Percentiles rank a stretch among this genome's conserved stretches.
Conservation (phyloP, 2,113 vertebrate species). For the Leptocoma aspasia region DNA sequence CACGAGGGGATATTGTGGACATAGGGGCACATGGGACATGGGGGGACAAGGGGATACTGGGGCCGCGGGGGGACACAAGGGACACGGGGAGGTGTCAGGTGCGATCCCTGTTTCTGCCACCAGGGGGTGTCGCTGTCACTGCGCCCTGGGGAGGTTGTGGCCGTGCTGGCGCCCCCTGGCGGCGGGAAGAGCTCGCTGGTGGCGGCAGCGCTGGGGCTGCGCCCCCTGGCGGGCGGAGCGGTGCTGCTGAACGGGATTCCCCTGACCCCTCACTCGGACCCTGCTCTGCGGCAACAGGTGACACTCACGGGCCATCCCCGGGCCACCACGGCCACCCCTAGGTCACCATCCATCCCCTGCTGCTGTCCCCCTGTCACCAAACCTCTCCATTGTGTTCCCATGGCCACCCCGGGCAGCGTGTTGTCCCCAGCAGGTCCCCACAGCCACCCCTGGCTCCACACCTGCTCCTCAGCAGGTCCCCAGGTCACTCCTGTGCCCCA, state of each 20-base stretch:
- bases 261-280: not conserved
- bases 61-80: accelerated
- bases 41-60: accelerated
- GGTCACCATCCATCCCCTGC: too few species aligned
- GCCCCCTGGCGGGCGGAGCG: not conserved
- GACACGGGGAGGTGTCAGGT: accelerated
- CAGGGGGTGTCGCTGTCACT: not conserved
- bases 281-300: not conserved
- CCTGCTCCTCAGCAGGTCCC: not conserved
- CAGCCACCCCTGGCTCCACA: too few species aligned
- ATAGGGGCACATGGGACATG: accelerated
- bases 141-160: not conserved
- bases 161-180: not conserved
- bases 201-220: not conserved
- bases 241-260: not conserved
- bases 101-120: not conserved
- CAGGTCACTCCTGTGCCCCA: not conserved
- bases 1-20: too few species aligned
- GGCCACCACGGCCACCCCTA: accelerated
- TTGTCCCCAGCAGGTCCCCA: not conserved
- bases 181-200: not conserved
- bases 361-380: not conserved
- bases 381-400: not conserved
- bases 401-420: too few species aligned
- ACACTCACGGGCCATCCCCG: not conserved